These are phyloP conservation scores for Aphidius colemani DNA, from an alignment of 2,888 invertebrate species.

Conservation along the genomic window DNA sequence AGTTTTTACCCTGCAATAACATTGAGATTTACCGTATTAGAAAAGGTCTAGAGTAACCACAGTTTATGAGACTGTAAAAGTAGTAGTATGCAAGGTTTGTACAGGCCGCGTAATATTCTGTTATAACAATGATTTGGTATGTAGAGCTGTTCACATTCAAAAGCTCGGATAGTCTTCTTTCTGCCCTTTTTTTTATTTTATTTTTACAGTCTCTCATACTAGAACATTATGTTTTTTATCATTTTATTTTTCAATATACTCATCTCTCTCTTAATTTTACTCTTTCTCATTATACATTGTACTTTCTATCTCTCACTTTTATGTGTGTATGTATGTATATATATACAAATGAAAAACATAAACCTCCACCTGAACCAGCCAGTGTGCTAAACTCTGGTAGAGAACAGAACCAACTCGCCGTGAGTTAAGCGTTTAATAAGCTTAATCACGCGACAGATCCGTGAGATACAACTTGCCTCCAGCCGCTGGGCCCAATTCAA, in stretches of 20 bases:
- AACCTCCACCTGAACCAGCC: slow-evolving; percentile 22
- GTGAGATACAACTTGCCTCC: slow-evolving; percentile 61
- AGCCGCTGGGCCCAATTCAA: slow-evolving; percentile 32
- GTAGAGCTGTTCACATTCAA: slow-evolving; percentile 44
- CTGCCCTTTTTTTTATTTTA: slow-evolving; percentile 21
- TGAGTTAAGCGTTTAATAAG: slow-evolving; percentile 62
- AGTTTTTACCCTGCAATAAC: slow-evolving; percentile 40
- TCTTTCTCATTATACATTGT: slow-evolving; percentile 8
- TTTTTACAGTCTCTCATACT: slow-evolving; percentile 16
- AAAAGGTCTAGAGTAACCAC: slow-evolving; percentile 43
- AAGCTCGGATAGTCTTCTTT: slow-evolving; percentile 45
- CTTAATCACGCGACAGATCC: slow-evolving; percentile 61
- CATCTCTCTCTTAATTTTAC: background rate
- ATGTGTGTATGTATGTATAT: slow-evolving; percentile 28
- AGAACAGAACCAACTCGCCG: slow-evolving; percentile 47
- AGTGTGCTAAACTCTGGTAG: slow-evolving; percentile 34
- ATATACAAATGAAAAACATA: slow-evolving; percentile 2
- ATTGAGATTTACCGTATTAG: slow-evolving; percentile 57
- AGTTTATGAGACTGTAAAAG: slow-evolving; percentile 49
- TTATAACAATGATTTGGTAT: slow-evolving; percentile 59
- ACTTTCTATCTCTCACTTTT: slow-evolving; percentile 25
- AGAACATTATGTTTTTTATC: background rate
- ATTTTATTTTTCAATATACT: too few relatives aligned
- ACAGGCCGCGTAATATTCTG: slow-evolving; percentile 56
- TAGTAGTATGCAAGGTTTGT: slow-evolving; percentile 47